Conservation (phyloP, 1,140 invertebrate genomes). For the Rhyacophila brunnea region DNA sequence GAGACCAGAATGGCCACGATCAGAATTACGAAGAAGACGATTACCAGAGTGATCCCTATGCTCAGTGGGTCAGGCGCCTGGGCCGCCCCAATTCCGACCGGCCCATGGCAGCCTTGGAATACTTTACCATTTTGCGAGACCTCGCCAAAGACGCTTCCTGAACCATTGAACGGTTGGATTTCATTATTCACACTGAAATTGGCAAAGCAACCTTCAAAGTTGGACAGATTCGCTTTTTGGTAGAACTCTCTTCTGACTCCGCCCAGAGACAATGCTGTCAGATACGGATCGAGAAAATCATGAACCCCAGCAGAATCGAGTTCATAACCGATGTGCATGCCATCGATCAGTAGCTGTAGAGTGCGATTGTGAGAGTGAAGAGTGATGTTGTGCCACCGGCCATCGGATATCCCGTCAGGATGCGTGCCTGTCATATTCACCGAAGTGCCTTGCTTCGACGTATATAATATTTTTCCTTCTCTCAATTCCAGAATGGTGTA, state of each 20-base stretch:
- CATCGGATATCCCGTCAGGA: constrained; percentile 66
- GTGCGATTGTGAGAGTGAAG: constrained; percentile 67
- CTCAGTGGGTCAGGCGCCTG: constrained; percentile 81
- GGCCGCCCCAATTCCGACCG: constrained; percentile 70
- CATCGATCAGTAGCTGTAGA: constrained; percentile 70
- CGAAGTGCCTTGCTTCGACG: constrained; percentile 69
- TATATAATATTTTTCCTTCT: constrained; percentile 71
- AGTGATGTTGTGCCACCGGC: constrained; percentile 83
- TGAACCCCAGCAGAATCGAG: constrained; percentile 81
- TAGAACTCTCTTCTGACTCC: constrained; percentile 63
- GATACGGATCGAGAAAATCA: constrained; percentile 87
- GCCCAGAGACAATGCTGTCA: constrained; percentile 76
- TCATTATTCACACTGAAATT: constrained; percentile 88
- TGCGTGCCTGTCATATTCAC: constrained; percentile 77
- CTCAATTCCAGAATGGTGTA: constrained; percentile 78
- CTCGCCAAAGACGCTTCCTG: constrained; percentile 75
- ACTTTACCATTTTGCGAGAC: constrained; percentile 69
- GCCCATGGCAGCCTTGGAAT: constrained; percentile 64
- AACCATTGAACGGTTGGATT: constrained; percentile 84
- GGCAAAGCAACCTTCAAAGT: constrained; percentile 85
- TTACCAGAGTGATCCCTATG: constrained; percentile 88
- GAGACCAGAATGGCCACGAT: constrained; percentile 85
- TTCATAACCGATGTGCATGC: constrained; percentile 72
- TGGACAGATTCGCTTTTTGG: constrained; percentile 51
- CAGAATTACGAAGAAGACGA: constrained; percentile 90